Evolutionary conservation across 2,888 invertebrate species (phyloP).

Genomic region (Morpho helenor): DNA sequence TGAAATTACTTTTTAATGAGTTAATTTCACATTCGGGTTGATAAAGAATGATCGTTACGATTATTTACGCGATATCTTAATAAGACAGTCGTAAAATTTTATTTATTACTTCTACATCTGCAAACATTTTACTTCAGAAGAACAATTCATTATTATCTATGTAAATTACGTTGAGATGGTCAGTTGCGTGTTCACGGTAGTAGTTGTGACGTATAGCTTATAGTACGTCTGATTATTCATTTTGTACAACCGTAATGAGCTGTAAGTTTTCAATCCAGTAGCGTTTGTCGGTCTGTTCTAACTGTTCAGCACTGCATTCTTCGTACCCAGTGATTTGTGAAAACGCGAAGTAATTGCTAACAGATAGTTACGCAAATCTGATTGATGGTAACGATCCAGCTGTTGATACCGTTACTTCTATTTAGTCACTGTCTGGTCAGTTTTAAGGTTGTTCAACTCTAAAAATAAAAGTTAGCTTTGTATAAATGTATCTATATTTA

Average conservation of each 20-base stretch:
- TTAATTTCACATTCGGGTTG: too few species aligned
- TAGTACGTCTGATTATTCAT: slow-evolving; percentile 9
- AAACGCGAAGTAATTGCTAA: slow-evolving; percentile 63
- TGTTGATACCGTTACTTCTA: slow-evolving; percentile 67
- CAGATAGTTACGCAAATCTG: slow-evolving; percentile 76
- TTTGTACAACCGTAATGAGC: not conserved
- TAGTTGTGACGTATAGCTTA: slow-evolving; percentile 30
- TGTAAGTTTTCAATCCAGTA: not conserved
- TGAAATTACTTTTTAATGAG: too few species aligned
- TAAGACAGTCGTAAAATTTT: slow-evolving; percentile 3
- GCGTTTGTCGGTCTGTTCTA: slow-evolving; percentile 16
- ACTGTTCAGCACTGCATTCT: slow-evolving; percentile 44
- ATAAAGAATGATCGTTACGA: too few species aligned
- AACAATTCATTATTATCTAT: slow-evolving; percentile 18
- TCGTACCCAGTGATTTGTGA: slow-evolving; percentile 46
- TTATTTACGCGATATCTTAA: not conserved
- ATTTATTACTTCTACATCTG: slow-evolving; percentile 5
- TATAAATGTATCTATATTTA: slow-evolving; percentile 16
- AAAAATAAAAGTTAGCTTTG: slow-evolving; percentile 35
- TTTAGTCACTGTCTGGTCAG: slow-evolving; percentile 68
- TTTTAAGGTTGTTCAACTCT: slow-evolving; percentile 58
- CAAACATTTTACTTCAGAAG: slow-evolving; percentile 25
- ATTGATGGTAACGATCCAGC: slow-evolving; percentile 72
- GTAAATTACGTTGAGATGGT: slow-evolving; percentile 35
- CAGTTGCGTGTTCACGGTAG: slow-evolving; percentile 34